These are phyloP conservation scores for Sarcophaga rosellei DNA, from an alignment of 2,888 invertebrate species.

Conservation along the genomic window DNA sequence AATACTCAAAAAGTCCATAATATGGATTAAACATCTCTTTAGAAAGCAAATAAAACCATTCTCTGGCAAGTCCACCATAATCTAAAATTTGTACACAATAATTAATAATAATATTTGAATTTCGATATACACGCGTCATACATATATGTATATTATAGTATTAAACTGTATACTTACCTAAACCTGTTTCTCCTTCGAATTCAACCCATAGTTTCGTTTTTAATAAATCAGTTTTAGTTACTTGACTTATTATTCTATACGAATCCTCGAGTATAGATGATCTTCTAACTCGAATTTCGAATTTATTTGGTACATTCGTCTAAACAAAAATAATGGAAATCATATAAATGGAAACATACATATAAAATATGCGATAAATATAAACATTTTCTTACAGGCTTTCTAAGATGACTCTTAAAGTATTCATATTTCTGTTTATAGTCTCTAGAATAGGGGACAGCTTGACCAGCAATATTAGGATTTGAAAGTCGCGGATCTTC, in stretches of 20 bases:
- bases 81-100: constrained; percentile 83
- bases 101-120: not conserved
- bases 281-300: constrained; percentile 96
- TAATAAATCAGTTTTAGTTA: constrained; percentile 93
- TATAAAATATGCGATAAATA: constrained; percentile 69
- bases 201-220: constrained; percentile 99
- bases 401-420: constrained; percentile 96
- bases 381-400: constrained; percentile 86
- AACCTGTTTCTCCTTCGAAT: constrained; percentile 97
- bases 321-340: constrained; percentile 79
- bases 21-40: constrained; percentile 99
- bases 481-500: constrained; percentile 98
- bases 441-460: constrained; percentile 98
- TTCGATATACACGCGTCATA: not conserved
- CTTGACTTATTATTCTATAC: constrained; percentile 95
- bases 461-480: constrained; percentile 98
- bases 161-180: constrained; percentile 81
- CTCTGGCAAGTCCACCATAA: constrained; percentile 97
- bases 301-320: constrained; percentile 98
- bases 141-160: too few species aligned
- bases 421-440: constrained; percentile 99
- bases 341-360: not conserved
- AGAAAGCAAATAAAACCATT: constrained; percentile 99
- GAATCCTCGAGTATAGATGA: constrained; percentile 98
- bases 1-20: constrained; percentile 99